Evolutionary conservation across 2,797 vertebrate species (phyloP).

Genomic region (Xiphophorus birchmanni): DNA sequence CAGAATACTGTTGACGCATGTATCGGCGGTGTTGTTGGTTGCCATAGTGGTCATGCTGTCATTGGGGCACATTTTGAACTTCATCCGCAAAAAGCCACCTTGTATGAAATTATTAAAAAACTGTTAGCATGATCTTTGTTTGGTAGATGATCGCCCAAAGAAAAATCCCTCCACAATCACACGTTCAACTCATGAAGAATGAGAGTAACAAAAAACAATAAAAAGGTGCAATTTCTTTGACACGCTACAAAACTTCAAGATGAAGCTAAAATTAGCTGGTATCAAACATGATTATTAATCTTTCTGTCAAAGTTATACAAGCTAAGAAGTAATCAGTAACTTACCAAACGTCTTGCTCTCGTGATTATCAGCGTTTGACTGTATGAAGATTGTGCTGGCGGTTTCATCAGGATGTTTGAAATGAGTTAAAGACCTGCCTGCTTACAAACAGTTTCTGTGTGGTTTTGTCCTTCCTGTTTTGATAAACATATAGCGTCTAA

Average conservation of each 20-base stretch:
- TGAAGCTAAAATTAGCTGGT: not conserved
- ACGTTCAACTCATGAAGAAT: not conserved
- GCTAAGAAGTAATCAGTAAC: slow-evolving; percentile 13
- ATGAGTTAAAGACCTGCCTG: fast-evolving
- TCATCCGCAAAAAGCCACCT: not conserved
- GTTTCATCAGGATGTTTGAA: not conserved
- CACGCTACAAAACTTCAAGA: not conserved
- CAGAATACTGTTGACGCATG: not conserved
- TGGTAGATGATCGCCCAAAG: not conserved
- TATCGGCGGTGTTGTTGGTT: not conserved
- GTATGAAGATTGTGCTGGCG: not conserved
- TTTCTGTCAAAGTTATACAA: not conserved
- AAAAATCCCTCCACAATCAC: not conserved
- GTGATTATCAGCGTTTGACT: not conserved
- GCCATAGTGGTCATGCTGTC: not conserved
- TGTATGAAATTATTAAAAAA: not conserved
- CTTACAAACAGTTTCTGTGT: not conserved
- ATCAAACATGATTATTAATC: not conserved
- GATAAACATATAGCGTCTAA: fast-evolving
- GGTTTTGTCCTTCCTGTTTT: not conserved
- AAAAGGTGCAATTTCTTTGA: not conserved
- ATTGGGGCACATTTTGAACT: not conserved
- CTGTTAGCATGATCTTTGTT: not conserved
- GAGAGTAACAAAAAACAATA: not conserved
- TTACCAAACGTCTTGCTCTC: slow-evolving; percentile 29